phyloP scores from a whole-genome alignment of 2,888 invertebrate species.

The Pseudococcus longispinus region DNA sequence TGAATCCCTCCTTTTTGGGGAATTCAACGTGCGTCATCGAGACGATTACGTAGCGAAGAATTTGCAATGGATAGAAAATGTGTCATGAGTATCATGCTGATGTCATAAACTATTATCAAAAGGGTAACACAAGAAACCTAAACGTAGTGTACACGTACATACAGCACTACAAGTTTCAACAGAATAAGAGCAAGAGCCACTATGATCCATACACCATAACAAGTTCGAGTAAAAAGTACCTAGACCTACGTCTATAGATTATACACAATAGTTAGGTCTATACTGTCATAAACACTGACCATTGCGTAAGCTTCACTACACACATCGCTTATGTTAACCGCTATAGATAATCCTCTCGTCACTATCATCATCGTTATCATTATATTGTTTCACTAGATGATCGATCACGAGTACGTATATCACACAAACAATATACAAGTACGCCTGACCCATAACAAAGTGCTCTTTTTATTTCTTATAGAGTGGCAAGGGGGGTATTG shows the following conservation, averaged over 20 bases:
- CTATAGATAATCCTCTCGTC: not conserved
- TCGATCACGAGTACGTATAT: not conserved
- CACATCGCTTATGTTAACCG: not conserved
- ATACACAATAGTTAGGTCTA: not conserved
- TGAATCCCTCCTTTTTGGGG: not conserved
- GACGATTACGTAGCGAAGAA: not conserved
- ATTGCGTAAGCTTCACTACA: not conserved
- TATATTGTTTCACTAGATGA: not conserved
- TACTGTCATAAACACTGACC: not conserved
- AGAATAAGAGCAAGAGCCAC: no score
- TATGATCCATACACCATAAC: not conserved
- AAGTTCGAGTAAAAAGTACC: not conserved
- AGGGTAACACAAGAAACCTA: not conserved
- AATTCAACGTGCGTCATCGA: not conserved
- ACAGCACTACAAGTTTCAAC: no score
- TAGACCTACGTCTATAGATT: not conserved
- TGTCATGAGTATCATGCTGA: not conserved
- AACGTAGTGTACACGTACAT: no score
- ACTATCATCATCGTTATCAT: constrained; percentile 7
- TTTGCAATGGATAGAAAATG: not conserved
- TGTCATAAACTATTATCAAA: not conserved
- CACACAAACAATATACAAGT: not conserved
- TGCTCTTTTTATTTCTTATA: constrained; percentile 45
- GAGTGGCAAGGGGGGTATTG: not conserved
- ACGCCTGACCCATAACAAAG: constrained; percentile 54